Conservation (phyloP, 2,113 vertebrate species). For the Phylloscopus whistleri region DNA sequence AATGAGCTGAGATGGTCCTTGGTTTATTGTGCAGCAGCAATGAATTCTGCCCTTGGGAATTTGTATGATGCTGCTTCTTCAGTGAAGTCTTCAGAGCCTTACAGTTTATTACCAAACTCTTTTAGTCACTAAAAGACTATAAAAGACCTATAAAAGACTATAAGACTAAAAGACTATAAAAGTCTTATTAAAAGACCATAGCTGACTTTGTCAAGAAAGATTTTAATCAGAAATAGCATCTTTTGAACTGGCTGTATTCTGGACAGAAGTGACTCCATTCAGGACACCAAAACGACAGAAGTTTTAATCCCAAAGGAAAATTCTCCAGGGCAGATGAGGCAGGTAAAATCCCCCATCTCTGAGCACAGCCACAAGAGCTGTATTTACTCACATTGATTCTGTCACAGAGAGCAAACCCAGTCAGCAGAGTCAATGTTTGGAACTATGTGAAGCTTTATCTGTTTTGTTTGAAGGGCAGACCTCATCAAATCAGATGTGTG, state of each 20-base stretch:
- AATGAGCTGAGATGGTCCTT: not conserved
- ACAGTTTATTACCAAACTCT: not conserved
- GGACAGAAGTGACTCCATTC: not conserved
- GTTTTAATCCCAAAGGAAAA: not conserved
- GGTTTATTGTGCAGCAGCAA: not conserved
- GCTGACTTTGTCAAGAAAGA: not conserved
- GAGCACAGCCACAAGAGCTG: not conserved
- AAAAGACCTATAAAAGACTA: not conserved
- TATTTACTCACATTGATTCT: not conserved
- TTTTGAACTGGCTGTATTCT: not conserved
- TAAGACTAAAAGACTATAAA: not conserved
- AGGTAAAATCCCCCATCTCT: not conserved
- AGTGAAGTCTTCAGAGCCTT: not conserved
- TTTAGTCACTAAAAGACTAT: not conserved
- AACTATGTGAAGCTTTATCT: not conserved
- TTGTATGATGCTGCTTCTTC: not conserved
- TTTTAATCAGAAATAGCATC: not conserved
- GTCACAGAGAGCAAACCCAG: not conserved
- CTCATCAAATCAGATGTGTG: not conserved
- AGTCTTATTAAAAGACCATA: not conserved
- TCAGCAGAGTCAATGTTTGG: not conserved
- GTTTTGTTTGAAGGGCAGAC: not conserved
- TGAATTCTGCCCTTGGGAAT: not conserved
- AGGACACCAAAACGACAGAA: not conserved
- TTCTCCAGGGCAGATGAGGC: not conserved